A percentile compares a stretch with the other conserved stretches of the same genome.
Evolutionary conservation across 2,113 vertebrate species (phyloP).

Genomic region (Cephalopholis sonnerati): DNA sequence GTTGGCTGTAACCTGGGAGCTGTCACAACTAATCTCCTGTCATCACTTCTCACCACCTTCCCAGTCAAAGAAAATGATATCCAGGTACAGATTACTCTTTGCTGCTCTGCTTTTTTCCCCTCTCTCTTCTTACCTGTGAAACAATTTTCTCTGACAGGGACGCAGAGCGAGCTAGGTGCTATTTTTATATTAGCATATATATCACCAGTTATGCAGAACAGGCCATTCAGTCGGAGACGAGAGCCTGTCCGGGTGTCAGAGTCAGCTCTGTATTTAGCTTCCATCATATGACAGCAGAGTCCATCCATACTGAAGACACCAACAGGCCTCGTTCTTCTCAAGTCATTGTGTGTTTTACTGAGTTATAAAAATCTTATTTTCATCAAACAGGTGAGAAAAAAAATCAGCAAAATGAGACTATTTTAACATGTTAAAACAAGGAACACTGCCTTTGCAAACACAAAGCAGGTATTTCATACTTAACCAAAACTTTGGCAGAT

Average conservation of each 20-base stretch:
- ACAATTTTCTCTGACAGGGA: slow-evolving; percentile 68
- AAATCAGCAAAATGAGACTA: not conserved
- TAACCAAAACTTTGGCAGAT: too few relatives aligned
- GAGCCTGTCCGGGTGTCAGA: slow-evolving; percentile 45
- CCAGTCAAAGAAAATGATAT: slow-evolving; percentile 63
- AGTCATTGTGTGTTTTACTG: not conserved
- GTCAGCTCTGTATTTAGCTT: slow-evolving; percentile 49
- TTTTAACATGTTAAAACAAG: not conserved
- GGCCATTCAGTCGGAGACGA: slow-evolving; percentile 42
- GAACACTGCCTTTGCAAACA: too few relatives aligned
- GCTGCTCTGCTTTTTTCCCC: slow-evolving; percentile 6
- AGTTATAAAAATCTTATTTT: not conserved
- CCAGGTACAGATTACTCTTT: slow-evolving; percentile 59
- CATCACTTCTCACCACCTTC: slow-evolving; percentile 65
- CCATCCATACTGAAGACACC: slow-evolving; percentile 24
- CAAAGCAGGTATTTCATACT: too few relatives aligned
- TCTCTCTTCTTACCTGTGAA: slow-evolving; percentile 70
- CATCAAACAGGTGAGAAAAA: slow-evolving; percentile 5
- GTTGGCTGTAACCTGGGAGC: slow-evolving; percentile 42
- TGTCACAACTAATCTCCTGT: slow-evolving; percentile 73
- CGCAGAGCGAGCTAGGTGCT: slow-evolving; percentile 56
- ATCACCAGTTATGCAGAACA: slow-evolving; percentile 78
- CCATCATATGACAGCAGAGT: slow-evolving; percentile 22
- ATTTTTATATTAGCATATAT: slow-evolving; percentile 82
- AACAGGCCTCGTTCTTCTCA: slow-evolving; percentile 6